phyloP scores from a whole-genome alignment of 2,113 vertebrate genomes.

The Lasiurus cinereus region DNA sequence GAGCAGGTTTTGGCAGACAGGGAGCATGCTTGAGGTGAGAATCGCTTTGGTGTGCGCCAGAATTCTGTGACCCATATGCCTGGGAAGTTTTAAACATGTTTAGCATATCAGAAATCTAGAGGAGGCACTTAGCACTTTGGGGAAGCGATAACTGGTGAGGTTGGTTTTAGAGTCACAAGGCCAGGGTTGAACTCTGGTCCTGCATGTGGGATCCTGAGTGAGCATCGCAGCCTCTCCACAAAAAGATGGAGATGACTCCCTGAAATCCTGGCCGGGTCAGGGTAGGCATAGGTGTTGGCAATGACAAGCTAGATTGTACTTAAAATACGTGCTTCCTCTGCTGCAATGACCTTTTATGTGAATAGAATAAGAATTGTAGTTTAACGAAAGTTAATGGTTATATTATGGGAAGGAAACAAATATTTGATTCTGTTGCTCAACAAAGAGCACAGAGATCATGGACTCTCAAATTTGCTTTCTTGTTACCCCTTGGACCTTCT shows the following conservation, averaged over 20 bases:
- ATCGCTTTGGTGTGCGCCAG: neutral
- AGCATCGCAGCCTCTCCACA: neutral
- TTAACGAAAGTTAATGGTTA: conserved; percentile 92
- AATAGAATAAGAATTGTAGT: conserved; percentile 67
- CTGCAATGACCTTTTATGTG: conserved; percentile 75
- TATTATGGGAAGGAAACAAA: conserved; percentile 88
- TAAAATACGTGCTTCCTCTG: neutral
- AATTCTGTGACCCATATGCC: neutral
- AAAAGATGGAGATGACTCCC: neutral
- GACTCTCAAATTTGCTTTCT: conserved; percentile 73
- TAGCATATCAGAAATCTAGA: neutral
- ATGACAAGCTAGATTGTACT: neutral
- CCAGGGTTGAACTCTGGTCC: neutral
- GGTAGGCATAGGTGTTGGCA: neutral
- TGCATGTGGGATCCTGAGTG: too few species aligned
- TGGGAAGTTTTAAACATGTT: neutral
- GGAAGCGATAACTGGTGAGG: neutral
- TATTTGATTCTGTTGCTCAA: conserved; percentile 93
- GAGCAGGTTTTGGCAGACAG: neutral
- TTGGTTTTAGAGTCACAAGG: neutral
- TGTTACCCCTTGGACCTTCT: conserved; percentile 72
- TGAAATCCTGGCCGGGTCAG: neutral
- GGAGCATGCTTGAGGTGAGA: neutral
- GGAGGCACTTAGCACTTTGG: neutral
- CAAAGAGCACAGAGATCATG: conserved; percentile 56